Evolutionary conservation across 35 echinoderm and acorn worm species (phyloP), one percentile per base, ranked within the genome.

Genomic region (Patiria miniata): DNA sequence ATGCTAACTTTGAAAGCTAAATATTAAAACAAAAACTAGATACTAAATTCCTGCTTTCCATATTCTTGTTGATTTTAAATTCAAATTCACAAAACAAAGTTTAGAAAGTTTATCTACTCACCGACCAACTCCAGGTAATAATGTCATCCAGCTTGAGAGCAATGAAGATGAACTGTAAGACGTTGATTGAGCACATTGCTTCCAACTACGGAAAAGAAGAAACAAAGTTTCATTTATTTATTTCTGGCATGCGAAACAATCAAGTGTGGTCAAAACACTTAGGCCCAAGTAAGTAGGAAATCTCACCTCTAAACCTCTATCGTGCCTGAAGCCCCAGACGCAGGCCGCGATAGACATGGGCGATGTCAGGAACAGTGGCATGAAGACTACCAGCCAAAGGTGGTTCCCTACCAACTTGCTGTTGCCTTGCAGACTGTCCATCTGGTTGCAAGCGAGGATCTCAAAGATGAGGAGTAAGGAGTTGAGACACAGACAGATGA

Each of bases 161-260:
- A 37, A 98, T 98, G 79, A 98, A 98, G 37, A 98, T 94, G 60
- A 98, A 98, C 61, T 98, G 95, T 83, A 98, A 61, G 68, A 98
- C 94, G 79, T 98, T 98, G 34, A 98, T 94, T 16, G 95, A 94
- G 82, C 92, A 94, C 88, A 98, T 94, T 14, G 95, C 92, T 88
- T 98, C 95, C 68, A 98, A 78, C 95, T 98, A 89, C 51, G 69
- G 91, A 26, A 42, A 40, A 90, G 80, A 80, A 40, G 73, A 81
- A 89, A 51, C 36, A 81, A 36, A 21, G 34, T 53, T 17, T 54
- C 14, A 77, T 77, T 47, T 47, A 47, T 47, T 47, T 47, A 47
- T 47, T 47, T 12, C 42, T 47, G 42, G 12, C 4, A 47, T 47
- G 4, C 42, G n/a, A 47, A 12, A 47, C 12, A 47, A 4, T 47